Conservation (phyloP, 2,888 invertebrate genomes). For the Microctonus hyperodae region DNA sequence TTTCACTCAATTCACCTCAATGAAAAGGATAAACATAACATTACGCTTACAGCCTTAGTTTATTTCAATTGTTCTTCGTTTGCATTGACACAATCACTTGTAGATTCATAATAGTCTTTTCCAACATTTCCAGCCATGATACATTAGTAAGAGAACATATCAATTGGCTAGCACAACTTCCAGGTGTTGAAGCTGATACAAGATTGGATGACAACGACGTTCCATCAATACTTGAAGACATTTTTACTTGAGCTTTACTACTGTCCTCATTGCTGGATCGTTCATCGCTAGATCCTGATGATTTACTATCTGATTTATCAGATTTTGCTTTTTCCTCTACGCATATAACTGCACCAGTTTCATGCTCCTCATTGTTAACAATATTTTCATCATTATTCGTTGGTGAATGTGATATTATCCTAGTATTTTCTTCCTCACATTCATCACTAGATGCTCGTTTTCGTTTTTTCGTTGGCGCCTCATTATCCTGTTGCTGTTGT, state of each 20-base stretch:
- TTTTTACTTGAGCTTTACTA: constrained; percentile 38
- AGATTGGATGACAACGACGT: constrained; percentile 44
- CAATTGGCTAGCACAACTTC: constrained; percentile 52
- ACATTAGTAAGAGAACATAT: constrained; percentile 55
- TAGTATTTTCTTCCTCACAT: constrained; percentile 42
- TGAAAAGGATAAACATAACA: constrained; percentile 8
- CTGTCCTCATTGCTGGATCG: constrained; percentile 28
- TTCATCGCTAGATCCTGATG: constrained; percentile 31
- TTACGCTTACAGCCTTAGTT: constrained; percentile 22
- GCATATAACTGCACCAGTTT: constrained; percentile 41
- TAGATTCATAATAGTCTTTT: constrained; percentile 60
- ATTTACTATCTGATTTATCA: constrained; percentile 44
- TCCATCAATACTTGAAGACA: constrained; percentile 41
- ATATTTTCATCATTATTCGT: constrained; percentile 38
- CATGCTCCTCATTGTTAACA: constrained; percentile 12
- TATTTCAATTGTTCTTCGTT: constrained; percentile 45
- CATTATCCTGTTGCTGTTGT: constrained; percentile 45
- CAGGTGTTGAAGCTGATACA: constrained; percentile 48
- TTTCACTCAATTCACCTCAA: not conserved
- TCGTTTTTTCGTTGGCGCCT: constrained; percentile 59
- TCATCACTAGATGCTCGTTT: constrained; percentile 53
- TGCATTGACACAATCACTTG: constrained; percentile 60
- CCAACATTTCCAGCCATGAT: constrained; percentile 61
- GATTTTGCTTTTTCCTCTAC: constrained; percentile 48
- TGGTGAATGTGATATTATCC: constrained; percentile 39